Evolutionary conservation across 1,140 invertebrate genomes (phyloP), one percentile per base, ranked within the genome.

Genomic region (Metopolophium dirhodum): DNA sequence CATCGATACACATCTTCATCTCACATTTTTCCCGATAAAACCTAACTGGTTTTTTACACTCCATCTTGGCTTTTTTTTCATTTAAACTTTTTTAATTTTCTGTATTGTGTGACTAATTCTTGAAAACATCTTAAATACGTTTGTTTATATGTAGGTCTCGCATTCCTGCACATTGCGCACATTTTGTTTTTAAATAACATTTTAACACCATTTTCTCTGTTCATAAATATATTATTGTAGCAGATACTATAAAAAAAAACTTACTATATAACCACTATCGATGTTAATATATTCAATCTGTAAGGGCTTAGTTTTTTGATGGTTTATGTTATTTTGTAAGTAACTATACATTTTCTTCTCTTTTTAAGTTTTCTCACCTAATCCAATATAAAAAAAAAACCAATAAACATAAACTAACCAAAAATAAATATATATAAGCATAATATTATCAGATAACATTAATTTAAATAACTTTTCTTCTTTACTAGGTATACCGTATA

Each of bases 11-110:
- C 23, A 87, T 89, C 87, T 89, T 22, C 20, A 22, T 37, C 22
- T 22, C n/a, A 54, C 87, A 54, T 89, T 54, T 89, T 89, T 89
- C 87, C 87, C 7, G 49, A 54, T 89, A 89, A 89, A 89, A 54
- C 35, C 49, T 89, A 51, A 89, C 35, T 51, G 49, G 47, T 89
- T 89, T 51, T 51, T 89, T 89, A 89, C 35, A n/a, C 35, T 89
- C 87, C 30, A 11, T 88, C 49, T 89, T 54, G 49, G 14, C n/a
- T 37, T 54, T 54, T 51, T 49, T 87, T 22, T 35, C 51, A 51
- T 88, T 51, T 49, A 2, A 35, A 54, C 35, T 23, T 54, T 51
- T 88, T 87, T 88, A 4, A 45, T 86, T 88, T 88, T 88, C 20
- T 35, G 45, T 49, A 89, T 89, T 54, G 35, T 89, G 87, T 54